A percentile compares a stretch with the other conserved stretches of the same genome.
phyloP scores from a whole-genome alignment of 1,140 invertebrate species.

The Venturia canescens region DNA sequence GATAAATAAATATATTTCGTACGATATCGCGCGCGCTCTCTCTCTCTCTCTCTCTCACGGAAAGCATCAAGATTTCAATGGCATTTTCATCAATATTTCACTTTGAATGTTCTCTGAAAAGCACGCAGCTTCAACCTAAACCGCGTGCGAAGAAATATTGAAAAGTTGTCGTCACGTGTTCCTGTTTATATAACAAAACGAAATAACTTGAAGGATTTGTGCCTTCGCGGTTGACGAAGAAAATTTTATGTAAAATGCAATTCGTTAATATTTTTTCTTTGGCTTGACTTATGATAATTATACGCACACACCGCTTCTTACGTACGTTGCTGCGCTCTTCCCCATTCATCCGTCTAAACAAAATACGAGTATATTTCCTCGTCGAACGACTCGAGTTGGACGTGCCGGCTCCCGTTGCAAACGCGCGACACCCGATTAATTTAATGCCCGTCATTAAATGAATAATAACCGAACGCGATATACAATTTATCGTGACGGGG shows the following conservation, averaged over 20 bases:
- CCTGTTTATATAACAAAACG: too few species aligned
- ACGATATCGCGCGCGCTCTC: too few species aligned
- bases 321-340: neutral
- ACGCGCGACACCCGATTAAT: constrained; percentile 42
- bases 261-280: neutral
- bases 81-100: too few species aligned
- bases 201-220: too few species aligned
- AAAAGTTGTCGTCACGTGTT: neutral
- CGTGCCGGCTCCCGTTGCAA: constrained; percentile 3
- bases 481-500: constrained; percentile 41
- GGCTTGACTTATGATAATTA: neutral
- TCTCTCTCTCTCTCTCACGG: neutral
- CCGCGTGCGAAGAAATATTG: neutral
- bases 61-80: neutral
- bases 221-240: too few species aligned
- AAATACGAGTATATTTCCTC: neutral
- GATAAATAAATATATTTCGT: neutral
- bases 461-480: constrained; percentile 39
- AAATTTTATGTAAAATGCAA: neutral
- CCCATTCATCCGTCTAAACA: neutral
- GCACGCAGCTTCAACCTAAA: too few species aligned
- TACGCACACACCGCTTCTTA: neutral
- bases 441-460: constrained; percentile 44
- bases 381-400: constrained; percentile 20
- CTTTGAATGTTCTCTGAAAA: too few species aligned